Evolutionary conservation across 1,140 invertebrate species (phyloP), one percentile per base, ranked within the genome.

Genomic region (Magallana gigas): DNA sequence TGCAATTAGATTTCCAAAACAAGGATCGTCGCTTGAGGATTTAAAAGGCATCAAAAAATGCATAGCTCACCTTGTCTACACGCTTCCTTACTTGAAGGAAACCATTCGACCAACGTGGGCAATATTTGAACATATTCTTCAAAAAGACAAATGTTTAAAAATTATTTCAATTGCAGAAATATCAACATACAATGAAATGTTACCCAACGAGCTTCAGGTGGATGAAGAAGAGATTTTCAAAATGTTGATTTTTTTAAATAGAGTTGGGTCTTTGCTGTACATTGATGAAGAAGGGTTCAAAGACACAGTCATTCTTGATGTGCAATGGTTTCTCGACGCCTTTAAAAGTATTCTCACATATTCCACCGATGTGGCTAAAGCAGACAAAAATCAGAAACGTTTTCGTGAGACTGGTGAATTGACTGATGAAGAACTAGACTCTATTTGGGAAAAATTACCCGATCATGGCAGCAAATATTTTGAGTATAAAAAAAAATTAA

Each of bases 281-380:
- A 71, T 71, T 23, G 64, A 71, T 23, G 64, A 71, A 18, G 64
- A 23, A 8, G 29, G 9, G 9, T 18, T 71, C 18, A 6, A 23
- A 71, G 29, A 71, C 11, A 71, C 64, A 8, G 29, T 71, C 29
- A 71, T 71, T 23, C 64, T 71, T 71, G 64, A 71, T 71, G 64
- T 71, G 18, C 64, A 71, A n/a, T 62, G 59, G 59, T 62, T 62
- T 11, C 12, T 62, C 0, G 59, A 62, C 7, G 59, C 59, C 12
- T 71, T 71, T 23, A 23, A 71, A 23, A 23, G 7, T 18, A 71
- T 71, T 23, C 18, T 71, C 9, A 71, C 64, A 8, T 6, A 71
- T 71, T 71, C 64, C 1, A 23, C 29, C 7, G 29, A 23, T 71
- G 8, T 71, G n/a, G 8, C 6, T 71, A 23, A 71, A 71, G 5